Evolutionary conservation across 2,888 invertebrate species (phyloP), one percentile per base, ranked within the genome.

Genomic region (Thera britannica): DNA sequence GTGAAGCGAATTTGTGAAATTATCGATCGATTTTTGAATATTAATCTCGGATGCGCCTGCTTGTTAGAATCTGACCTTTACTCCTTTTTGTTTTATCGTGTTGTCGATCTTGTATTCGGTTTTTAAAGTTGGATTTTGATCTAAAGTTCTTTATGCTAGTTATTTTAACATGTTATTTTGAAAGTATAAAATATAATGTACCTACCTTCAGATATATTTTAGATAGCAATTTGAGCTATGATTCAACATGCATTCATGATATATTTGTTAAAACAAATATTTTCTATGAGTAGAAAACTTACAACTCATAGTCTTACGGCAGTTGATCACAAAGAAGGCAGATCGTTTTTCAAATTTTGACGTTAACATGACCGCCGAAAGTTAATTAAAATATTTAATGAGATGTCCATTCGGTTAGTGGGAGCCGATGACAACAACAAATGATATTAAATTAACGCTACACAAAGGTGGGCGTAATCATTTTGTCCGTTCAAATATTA

Each of bases 301-400:
- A 23, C 23, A 23, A 23, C 23, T 23, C 23, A 23, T 9, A 46
- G 9, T 46, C 44, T 2, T 46, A 36, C n/a, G 5, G 80, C 76
- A 83, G 78, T 81, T 76, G 76, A 75, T 76, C 77, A 79, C 77
- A 81, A 74, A 79, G 78, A 8, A 77, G 83, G 75, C 75, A 72
- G 79, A 74, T 75, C 75, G 84, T 87, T 81, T 86, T 81, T 89
- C 83, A 81, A 87, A 81, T 86, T 88, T 86, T 89, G 88, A 88
- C 85, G 82, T 80, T 75, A 77, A 89, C 87, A 87, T 84, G 84
- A 77, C 75, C 83, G 82, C 83, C 82, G 86, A 89, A 90, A 88
- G 88, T 87, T 90, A 90, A 92, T 92, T 92, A 92, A 90, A 92
- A 91, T 92, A 92, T 87, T 89, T 90, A 92, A 92, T 92, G 90